These are phyloP conservation scores for Lumbricus terrestris DNA, from an alignment of 2,888 invertebrate species.

Conservation along the genomic window DNA sequence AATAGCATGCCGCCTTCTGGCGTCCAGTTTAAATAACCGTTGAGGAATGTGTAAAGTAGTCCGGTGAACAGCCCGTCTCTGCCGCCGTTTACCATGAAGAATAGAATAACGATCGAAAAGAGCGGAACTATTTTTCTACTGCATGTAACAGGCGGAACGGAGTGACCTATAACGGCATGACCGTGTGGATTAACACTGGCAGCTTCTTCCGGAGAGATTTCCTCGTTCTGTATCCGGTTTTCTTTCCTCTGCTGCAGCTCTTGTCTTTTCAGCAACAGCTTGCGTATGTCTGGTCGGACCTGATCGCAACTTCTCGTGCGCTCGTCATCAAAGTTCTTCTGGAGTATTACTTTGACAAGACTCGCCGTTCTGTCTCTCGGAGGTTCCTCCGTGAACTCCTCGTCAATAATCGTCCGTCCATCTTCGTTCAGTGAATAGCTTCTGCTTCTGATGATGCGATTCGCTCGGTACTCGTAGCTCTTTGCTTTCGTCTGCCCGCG, in stretches of 20 bases:
- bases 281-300: not conserved
- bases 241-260: not conserved
- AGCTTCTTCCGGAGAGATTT: not conserved
- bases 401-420: slow-evolving; percentile 7
- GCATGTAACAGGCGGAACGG: not conserved
- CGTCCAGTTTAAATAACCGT: slow-evolving; percentile 21
- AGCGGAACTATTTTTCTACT: not conserved
- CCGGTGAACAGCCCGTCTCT: slow-evolving; percentile 25
- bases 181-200: not conserved
- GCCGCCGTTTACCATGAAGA: slow-evolving; percentile 23
- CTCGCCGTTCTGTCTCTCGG: not conserved
- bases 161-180: not conserved
- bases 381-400: not conserved
- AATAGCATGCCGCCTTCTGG: not conserved
- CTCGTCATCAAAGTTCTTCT: slow-evolving; percentile 15
- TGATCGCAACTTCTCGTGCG: not conserved
- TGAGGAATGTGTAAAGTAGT: slow-evolving; percentile 24
- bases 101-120: not conserved
- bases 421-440: slow-evolving; percentile 24
- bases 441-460: slow-evolving; percentile 13
- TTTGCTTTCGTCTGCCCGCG: not conserved
- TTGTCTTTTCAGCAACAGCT: not conserved
- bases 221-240: not conserved
- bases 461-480: slow-evolving; percentile 4
- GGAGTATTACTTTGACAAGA: not conserved